Base-by-base conservation (phyloP, 2,888 invertebrate species). In the Phymatocera aterrima region DNA sequence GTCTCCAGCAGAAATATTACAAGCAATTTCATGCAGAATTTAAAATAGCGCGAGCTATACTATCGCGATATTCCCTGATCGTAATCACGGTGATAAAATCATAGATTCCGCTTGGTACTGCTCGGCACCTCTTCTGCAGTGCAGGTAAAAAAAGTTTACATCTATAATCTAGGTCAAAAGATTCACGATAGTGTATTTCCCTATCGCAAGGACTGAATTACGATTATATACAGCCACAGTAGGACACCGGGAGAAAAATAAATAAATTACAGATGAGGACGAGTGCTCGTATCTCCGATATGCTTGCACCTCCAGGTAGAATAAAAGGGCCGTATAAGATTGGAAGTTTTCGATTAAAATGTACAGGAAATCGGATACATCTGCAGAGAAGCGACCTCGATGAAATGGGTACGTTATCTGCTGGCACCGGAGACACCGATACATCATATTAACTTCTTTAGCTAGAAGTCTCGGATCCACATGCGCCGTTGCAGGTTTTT, bases 321-420 rank as follows among this genome's bases (percentile, higher is more conserved):
- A 51, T 70, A 46, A 72, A 31, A 31, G 8, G 24, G 31, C n/a
- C n/a, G 31, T 51, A 72, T 4, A 31, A 51, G 28, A 34, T 18
- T 51, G 4, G 12, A 57, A 57, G 57, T 57, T 57, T 18, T 28
- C 15, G 18, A 15, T 18, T 34, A 48, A 51, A 31, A 48, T 51
- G 8, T 34, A 72, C 31, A 31, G 6, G 72, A 51, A 72, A 72
- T 72, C 51, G n/a, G 48, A 72, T 72, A 72, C 72, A 72, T 51
- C 72, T 72, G 72, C 72, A 72, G 72, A 72, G 72, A 51, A 51
- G 51, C 34, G 70, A 64, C 37, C 34, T n/a, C 61, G 18, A 68
- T 12, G 54, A 46, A 57, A 28, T 28, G 24, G 57, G 24, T 24
- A 57, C 28, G 24, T 40, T 8, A 15, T 46, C n/a, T 43, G 21